Conservation (phyloP, 2,113 vertebrate genomes). For the Orthonyx spaldingii region DNA sequence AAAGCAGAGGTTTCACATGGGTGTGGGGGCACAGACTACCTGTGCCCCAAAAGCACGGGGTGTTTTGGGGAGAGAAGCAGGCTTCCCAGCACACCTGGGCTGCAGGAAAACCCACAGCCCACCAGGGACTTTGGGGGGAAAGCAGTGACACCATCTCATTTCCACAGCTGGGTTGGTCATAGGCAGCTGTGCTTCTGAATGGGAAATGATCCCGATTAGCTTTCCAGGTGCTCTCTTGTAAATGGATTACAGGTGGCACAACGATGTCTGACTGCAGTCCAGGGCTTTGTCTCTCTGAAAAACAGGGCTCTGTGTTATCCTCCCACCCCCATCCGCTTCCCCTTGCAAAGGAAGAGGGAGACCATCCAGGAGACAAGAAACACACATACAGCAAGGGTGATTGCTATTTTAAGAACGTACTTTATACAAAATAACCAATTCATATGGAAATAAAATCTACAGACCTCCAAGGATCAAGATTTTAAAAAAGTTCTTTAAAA, state of each 20-base stretch:
- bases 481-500: conserved; percentile 76
- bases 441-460: conserved; percentile 85
- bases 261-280: background rate
- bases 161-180: background rate
- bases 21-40: background rate
- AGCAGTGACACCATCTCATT: background rate
- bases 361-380: conserved; percentile 59
- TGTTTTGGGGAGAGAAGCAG: background rate
- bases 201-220: background rate
- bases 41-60: accelerated
- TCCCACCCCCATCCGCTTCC: background rate
- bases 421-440: conserved; percentile 86
- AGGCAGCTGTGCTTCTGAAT: background rate
- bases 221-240: conserved; percentile 10
- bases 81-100: background rate
- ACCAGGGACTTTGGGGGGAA: background rate
- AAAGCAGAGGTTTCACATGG: background rate
- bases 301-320: background rate
- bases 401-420: conserved; percentile 79
- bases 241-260: conserved; percentile 15
- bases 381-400: conserved; percentile 40
- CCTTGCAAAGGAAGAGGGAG: background rate
- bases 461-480: conserved; percentile 77
- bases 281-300: background rate
- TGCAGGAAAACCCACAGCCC: background rate